phyloP scores from a whole-genome alignment of 2,113 vertebrate species.

The Tor tambroides region DNA sequence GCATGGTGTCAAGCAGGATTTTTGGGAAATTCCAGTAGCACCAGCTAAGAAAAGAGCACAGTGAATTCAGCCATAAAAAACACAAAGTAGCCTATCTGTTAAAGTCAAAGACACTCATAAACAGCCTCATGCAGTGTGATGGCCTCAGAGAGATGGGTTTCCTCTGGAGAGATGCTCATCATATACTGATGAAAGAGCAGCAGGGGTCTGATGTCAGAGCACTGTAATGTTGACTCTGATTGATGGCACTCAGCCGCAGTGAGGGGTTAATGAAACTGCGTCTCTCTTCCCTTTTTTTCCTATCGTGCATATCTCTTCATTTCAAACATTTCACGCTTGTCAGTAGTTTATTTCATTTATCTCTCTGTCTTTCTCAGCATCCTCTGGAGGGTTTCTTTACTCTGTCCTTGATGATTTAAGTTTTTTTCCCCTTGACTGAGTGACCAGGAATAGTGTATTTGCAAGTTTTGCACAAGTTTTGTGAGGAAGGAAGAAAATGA shows the following conservation, averaged over 20 bases:
- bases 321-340: slow-evolving; percentile 6
- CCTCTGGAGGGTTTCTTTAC: neutral
- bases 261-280: slow-evolving; percentile 56
- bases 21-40: slow-evolving; percentile 87
- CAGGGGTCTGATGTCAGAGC: too few relatives aligned
- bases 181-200: too few relatives aligned
- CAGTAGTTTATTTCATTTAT: neutral
- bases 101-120: neutral
- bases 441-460: neutral
- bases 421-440: neutral
- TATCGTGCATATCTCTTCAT: neutral
- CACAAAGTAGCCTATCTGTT: neutral
- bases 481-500: neutral
- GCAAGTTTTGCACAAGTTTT: neutral
- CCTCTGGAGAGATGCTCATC: too few relatives aligned
- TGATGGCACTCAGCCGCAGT: slow-evolving; percentile 52
- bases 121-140: slow-evolving; percentile 37
- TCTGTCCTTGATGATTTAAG: neutral
- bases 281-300: slow-evolving; percentile 10
- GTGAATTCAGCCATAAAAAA: neutral
- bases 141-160: slow-evolving; percentile 9
- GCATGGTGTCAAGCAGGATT: too few relatives aligned
- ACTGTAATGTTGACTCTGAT: slow-evolving; percentile 56
- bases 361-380: neutral
- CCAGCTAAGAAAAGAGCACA: slow-evolving; percentile 80